Base-by-base conservation (phyloP, 2,888 invertebrate species). In the Catocala nupta region DNA sequence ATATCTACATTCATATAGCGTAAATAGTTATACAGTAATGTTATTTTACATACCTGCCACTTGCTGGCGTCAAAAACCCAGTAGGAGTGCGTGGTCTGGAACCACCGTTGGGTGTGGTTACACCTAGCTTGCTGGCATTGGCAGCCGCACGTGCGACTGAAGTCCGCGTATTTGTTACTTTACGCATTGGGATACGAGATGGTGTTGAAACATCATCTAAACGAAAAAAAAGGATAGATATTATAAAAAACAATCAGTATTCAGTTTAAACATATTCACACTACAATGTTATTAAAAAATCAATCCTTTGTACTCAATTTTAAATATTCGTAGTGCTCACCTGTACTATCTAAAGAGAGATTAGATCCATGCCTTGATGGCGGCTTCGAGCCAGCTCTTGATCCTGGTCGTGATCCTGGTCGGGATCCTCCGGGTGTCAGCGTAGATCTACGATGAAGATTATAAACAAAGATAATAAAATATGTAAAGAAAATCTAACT, bases 291-390 rank as follows among this genome's bases (percentile, higher is more conserved):
- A 25, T 25, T 25, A 25, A 25, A 25, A 25, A 25, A 25, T 25
- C 25, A 25, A 25, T 0, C 25, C 25, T 25, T 25, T 25, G 25
- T 25, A 25, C 4, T 25, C 25, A 25, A 25, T 25, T 25, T 25
- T 25, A 25, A 25, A 25, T 25, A 45, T 36, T 16, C 9, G 45
- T 3, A 9, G 10, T n/a, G 50, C 50, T 44, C 16, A 97, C 98
- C 98, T 88, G 97, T 97, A 87, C 98, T 97, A 88, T 98, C 98
- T 75, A 98, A 93, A 50, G 98, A 98, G 68, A 98, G 95, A 84
- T 98, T 98, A 51, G 99, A 99, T 74, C 98, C 98, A 85, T 98
- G 98, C 79, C 98, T 96, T 76, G 98, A 98, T 25, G 98, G 97
- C 71, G 99, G 98, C 90, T 98, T 98, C 69, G 98, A 98, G 67